Conservation (phyloP, 2,113 vertebrate species). For the Petaurus breviceps region DNA sequence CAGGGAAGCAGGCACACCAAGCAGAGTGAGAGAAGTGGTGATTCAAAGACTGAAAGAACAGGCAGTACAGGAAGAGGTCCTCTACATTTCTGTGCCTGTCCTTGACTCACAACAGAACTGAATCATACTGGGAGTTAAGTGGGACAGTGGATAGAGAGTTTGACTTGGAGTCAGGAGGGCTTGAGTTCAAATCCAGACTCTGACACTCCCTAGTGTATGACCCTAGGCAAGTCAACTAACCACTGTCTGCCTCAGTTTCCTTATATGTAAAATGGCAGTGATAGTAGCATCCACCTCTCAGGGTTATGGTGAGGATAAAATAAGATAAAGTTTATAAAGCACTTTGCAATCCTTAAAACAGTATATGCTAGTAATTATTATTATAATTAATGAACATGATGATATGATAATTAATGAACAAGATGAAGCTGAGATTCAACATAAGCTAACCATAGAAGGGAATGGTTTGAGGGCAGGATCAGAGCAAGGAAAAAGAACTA, state of each 20-base stretch:
- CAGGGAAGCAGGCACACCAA: neutral
- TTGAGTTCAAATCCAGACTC: neutral
- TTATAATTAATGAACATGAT: neutral
- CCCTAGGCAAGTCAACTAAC: neutral
- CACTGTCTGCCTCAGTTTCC: neutral
- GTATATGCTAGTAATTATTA: neutral
- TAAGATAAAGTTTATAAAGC: neutral
- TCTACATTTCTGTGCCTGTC: neutral
- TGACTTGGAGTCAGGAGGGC: neutral
- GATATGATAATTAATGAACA: no score
- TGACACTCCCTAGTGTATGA: neutral
- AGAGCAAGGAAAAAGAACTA: neutral
- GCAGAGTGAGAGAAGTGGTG: neutral
- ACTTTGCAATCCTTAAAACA: neutral
- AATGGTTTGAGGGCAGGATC: neutral
- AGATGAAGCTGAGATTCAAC: neutral
- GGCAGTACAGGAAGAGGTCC: neutral
- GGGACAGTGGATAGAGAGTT: neutral
- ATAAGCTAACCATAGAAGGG: neutral
- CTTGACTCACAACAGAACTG: neutral
- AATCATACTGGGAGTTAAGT: neutral
- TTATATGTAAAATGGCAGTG: neutral
- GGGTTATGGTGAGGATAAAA: neutral
- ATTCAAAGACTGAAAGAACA: neutral
- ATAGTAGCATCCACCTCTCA: neutral